Conservation (phyloP, 2,888 invertebrate genomes). For the Imbricaverruca yamaguchii region DNA sequence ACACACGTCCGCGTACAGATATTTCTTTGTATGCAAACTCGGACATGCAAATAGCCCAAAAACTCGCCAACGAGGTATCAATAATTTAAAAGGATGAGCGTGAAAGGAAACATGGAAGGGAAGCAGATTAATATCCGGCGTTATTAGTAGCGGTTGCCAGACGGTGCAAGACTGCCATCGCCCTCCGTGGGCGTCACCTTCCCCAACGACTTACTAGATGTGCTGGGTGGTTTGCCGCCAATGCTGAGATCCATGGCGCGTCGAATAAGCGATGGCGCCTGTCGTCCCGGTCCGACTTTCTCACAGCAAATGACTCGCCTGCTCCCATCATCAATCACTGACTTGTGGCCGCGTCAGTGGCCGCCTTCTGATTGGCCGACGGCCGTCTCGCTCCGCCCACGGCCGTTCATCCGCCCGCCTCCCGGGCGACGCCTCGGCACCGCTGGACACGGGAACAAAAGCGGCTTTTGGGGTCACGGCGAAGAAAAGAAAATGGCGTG, state of each 20-base stretch:
- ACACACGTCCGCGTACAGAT: too few relatives aligned
- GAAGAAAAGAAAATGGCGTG: conserved; percentile 12
- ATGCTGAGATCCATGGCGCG: background rate
- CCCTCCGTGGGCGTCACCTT: too few relatives aligned
- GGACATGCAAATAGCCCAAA: too few relatives aligned
- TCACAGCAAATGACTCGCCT: background rate
- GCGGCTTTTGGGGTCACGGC: background rate
- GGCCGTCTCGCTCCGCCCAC: background rate
- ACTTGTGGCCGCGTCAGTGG: background rate
- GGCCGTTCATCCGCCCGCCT: background rate
- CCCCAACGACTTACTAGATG: background rate
- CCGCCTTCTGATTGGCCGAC: background rate
- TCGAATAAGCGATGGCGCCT: background rate
- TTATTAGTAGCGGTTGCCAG: too few relatives aligned
- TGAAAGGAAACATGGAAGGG: too few relatives aligned
- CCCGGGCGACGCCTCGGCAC: background rate
- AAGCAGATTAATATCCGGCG: too few relatives aligned
- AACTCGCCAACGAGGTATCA: too few relatives aligned
- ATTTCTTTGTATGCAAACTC: too few relatives aligned
- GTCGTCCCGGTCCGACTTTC: background rate
- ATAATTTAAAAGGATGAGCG: too few relatives aligned
- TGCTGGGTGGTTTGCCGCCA: background rate
- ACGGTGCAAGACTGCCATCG: too few relatives aligned
- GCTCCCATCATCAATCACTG: conserved; percentile 10
- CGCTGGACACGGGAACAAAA: background rate